Conservation (phyloP, 2,113 vertebrate genomes). For the Apteryx mantelli region DNA sequence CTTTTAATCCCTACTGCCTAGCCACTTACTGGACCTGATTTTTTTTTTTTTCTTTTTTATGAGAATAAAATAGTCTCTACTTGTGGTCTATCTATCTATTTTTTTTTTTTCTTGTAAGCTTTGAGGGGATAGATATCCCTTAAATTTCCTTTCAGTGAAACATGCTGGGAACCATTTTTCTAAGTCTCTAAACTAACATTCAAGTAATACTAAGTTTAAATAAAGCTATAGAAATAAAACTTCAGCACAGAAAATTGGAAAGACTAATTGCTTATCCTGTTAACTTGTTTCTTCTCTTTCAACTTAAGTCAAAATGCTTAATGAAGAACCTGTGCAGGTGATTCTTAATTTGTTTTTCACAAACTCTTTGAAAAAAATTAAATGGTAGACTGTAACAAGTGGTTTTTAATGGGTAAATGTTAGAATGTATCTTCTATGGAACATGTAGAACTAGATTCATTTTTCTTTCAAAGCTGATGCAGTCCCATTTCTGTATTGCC, state of each 20-base stretch:
- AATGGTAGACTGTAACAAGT: not conserved
- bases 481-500: not conserved
- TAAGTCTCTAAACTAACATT: not conserved
- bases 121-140: not conserved
- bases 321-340: not conserved
- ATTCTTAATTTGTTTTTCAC: not conserved
- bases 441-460: not conserved
- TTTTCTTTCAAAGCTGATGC: not conserved
- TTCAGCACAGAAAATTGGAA: not conserved
- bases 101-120: not conserved
- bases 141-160: not conserved
- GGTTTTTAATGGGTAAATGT: not conserved
- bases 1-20: not conserved
- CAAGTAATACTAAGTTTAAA: not conserved
- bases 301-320: not conserved
- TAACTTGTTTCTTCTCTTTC: not conserved
- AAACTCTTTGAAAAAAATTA: not conserved
- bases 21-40: not conserved
- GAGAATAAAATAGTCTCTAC: not conserved
- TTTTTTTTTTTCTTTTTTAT: not conserved
- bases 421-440: not conserved
- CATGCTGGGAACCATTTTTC: not conserved
- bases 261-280: not conserved
- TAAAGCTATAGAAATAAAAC: not conserved
- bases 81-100: not conserved